A percentile compares a stretch with the other conserved stretches of the same genome.
phyloP scores from a whole-genome alignment of 2,888 invertebrate genomes.

The Ischnus inquisitorius region DNA sequence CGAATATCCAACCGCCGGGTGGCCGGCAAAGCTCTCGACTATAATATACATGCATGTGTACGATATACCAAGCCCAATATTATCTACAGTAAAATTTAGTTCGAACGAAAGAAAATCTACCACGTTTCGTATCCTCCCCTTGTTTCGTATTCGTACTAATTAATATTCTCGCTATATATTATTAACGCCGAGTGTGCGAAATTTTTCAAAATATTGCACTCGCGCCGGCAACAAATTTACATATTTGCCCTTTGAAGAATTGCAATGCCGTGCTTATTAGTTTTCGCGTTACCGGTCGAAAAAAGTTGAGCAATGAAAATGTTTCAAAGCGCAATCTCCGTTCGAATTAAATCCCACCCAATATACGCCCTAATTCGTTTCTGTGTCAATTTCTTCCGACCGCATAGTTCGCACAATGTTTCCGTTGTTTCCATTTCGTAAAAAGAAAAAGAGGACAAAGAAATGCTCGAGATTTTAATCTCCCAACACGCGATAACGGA shows the following conservation, averaged over 20 bases:
- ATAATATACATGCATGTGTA: slow-evolving; percentile 50
- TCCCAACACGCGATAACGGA: neutral
- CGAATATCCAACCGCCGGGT: slow-evolving; percentile 67
- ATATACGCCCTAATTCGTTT: neutral
- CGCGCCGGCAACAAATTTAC: too few relatives aligned
- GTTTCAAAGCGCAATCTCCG: neutral
- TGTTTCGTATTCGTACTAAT: neutral
- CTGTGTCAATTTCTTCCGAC: neutral
- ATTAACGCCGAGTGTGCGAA: too few relatives aligned
- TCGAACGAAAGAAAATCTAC: slow-evolving; percentile 7
- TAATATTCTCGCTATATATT: neutral
- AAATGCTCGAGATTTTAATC: slow-evolving; percentile 1
- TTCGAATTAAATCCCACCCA: neutral
- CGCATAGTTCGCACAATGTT: neutral
- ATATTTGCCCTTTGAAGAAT: too few relatives aligned
- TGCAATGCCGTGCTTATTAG: neutral
- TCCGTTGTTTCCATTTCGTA: neutral
- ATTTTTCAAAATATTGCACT: too few relatives aligned
- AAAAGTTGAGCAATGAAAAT: neutral
- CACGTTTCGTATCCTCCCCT: neutral
- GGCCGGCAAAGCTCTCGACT: slow-evolving; percentile 62
- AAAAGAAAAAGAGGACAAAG: neutral
- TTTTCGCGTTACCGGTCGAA: neutral
- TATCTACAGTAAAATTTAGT: slow-evolving; percentile 9
- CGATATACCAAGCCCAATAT: neutral